A percentile compares a stretch with the other conserved stretches of the same genome.
Evolutionary conservation across 2,113 vertebrate species (phyloP).

Genomic region (Mormyrus lacerda): DNA sequence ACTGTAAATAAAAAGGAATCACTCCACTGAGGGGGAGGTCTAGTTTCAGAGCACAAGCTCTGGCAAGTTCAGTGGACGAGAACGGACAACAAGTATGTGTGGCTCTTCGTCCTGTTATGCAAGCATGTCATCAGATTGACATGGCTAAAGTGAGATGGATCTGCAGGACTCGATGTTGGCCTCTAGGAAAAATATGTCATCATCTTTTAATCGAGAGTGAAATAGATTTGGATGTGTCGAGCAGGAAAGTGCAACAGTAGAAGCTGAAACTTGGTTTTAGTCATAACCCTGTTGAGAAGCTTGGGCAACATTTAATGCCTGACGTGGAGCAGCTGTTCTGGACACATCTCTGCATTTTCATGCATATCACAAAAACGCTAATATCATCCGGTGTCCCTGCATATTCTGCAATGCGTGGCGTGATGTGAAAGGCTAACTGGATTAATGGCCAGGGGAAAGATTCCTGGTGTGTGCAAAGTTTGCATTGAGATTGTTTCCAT

Average conservation of each 20-base stretch:
- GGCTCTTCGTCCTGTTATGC: background rate
- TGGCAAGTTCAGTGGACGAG: background rate
- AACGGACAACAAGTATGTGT: background rate
- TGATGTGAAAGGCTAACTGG: constrained; percentile 30
- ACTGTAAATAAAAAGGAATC: background rate
- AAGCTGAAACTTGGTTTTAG: background rate
- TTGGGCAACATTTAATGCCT: background rate
- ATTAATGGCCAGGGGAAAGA: constrained; percentile 46
- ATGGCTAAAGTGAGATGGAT: background rate
- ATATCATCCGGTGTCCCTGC: constrained; percentile 27
- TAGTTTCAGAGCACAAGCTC: background rate
- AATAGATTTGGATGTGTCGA: background rate
- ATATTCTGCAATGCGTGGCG: constrained; percentile 40
- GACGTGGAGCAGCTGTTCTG: constrained; percentile 25
- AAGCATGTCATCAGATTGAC: background rate
- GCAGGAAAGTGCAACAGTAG: background rate
- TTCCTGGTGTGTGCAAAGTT: constrained; percentile 39
- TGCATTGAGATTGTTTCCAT: constrained; percentile 34
- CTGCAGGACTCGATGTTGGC: background rate
- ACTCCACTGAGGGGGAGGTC: background rate
- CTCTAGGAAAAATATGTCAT: background rate
- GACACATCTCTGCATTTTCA: constrained; percentile 17
- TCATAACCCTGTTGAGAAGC: background rate
- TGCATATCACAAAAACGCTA: constrained; percentile 15
- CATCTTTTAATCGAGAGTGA: background rate